Percentiles rank a stretch among this genome's conserved stretches.
phyloP scores from a whole-genome alignment of 1,140 invertebrate species.

The Eulimnadia texana region DNA sequence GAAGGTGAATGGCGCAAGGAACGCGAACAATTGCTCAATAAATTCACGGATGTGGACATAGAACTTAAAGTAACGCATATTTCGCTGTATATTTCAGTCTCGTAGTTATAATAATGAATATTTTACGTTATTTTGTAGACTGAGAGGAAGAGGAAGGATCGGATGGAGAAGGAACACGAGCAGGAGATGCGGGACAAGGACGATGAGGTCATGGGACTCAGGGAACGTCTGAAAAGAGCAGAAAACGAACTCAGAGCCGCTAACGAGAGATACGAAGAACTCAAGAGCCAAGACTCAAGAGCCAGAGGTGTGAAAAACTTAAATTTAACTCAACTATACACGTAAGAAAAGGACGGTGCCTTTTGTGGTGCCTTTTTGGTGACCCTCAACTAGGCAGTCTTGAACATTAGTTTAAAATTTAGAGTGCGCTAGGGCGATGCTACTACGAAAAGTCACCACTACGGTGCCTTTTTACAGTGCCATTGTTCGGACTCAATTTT shows the following conservation, averaged over 20 bases:
- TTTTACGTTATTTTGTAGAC: slow-evolving; percentile 31
- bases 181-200: slow-evolving; percentile 47
- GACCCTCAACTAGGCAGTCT: no score
- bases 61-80: slow-evolving; percentile 40
- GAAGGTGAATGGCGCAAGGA: slow-evolving; percentile 37
- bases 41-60: slow-evolving; percentile 42
- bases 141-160: slow-evolving; percentile 44
- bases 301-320: slow-evolving; percentile 2
- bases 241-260: slow-evolving; percentile 20
- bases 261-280: slow-evolving; percentile 15
- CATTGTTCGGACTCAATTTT: no score
- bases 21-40: slow-evolving; percentile 39
- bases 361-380: no score
- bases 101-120: not conserved
- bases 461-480: no score
- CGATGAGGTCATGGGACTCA: slow-evolving; percentile 44
- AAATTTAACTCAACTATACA: not conserved
- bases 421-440: no score
- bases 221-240: slow-evolving; percentile 27
- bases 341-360: no score
- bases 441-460: no score
- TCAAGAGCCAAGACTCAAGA: slow-evolving; percentile 16
- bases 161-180: slow-evolving; percentile 42
- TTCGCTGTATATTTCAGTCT: not conserved
- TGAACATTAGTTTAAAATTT: no score